phyloP scores from a whole-genome alignment of 2,797 vertebrate genomes.

The Botia almorhae region DNA sequence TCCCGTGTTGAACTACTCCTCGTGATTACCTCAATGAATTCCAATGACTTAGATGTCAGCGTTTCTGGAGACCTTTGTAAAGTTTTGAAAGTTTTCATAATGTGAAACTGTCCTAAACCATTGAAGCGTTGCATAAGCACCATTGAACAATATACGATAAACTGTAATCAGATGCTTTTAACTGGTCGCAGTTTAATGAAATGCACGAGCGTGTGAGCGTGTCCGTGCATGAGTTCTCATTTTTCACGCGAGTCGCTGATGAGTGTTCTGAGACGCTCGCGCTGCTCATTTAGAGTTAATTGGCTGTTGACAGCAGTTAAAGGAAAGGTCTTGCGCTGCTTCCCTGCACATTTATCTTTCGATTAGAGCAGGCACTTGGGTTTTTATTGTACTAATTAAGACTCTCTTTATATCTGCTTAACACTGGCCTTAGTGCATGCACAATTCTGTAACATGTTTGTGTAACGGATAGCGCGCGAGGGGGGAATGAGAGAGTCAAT shows the following conservation, averaged over 20 bases:
- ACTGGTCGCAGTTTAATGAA: neutral
- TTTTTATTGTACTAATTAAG: conserved; percentile 84
- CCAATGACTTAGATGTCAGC: conserved; percentile 19
- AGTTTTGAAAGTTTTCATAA: neutral
- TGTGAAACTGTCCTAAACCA: neutral
- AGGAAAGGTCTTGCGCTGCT: conserved; percentile 73
- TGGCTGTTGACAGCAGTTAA: conserved; percentile 74
- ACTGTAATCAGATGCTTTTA: neutral
- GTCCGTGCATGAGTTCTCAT: conserved; percentile 28
- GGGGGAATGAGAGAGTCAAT: conserved; percentile 71
- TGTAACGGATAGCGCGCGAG: too few relatives aligned
- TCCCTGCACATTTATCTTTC: conserved; percentile 82
- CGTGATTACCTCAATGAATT: conserved; percentile 68
- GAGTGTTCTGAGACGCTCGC: conserved; percentile 54
- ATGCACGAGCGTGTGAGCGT: conserved; percentile 18
- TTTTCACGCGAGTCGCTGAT: conserved; percentile 28
- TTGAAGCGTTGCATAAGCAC: neutral
- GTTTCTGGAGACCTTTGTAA: conserved; percentile 18
- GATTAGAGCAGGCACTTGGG: conserved; percentile 79
- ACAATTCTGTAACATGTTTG: conserved; percentile 52
- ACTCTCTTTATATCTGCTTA: conserved; percentile 77
- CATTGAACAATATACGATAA: neutral
- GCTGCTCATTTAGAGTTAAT: conserved; percentile 79
- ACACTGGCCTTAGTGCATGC: conserved; percentile 66
- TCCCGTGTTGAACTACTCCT: conserved; percentile 70